Base-by-base conservation (phyloP, 2,113 vertebrate genomes). In the Rhea pennata region DNA sequence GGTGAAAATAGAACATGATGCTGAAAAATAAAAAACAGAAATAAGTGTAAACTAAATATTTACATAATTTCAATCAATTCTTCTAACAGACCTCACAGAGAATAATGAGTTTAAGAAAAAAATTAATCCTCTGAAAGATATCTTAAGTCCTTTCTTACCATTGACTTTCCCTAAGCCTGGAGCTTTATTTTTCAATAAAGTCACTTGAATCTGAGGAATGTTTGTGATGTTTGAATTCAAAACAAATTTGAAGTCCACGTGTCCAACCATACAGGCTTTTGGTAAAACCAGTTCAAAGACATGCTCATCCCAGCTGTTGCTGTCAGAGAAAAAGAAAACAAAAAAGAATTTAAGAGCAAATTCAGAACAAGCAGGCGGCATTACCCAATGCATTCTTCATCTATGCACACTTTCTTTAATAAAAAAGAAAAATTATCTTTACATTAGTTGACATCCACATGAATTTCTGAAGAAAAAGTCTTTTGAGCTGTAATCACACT, bases 171-270 rank as follows among this genome's bases (percentile, higher is more conserved):
- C 99, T 93, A 99, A 98, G 85, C 99, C 99, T 3, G 99, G 99
- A 80, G 99, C 98, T 98, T 99, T 99, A 97, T 99, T 99, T 98
- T 99, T 99, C 97, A 99, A 97, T 93, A 99, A 97, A 76, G 99
- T 99, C 97, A 99, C 98, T 98, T 99, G 99, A 97, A 99, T 99
- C 97, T 99, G 99, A 69, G 99, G 99, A 98, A 99, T 99, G 98
- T 98, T 99, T 95, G 99, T 98, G 95, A 99, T 99, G 97, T 99
- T 99, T 95, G 99, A 98, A 90, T 99, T 99, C 97, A 99, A 98
- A 97, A 99, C 98, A 92, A 99, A 99, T 97, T 99, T 99, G 98
- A 99, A 99, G 98, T 99, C 99, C 97, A 99, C 99, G 5, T 99
- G 99, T 93, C 99, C 99, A 94, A 99, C 99, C 99, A 99, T 99